Evolutionary conservation across 1,140 invertebrate genomes (phyloP).

Genomic region (Plodia interpunctella): DNA sequence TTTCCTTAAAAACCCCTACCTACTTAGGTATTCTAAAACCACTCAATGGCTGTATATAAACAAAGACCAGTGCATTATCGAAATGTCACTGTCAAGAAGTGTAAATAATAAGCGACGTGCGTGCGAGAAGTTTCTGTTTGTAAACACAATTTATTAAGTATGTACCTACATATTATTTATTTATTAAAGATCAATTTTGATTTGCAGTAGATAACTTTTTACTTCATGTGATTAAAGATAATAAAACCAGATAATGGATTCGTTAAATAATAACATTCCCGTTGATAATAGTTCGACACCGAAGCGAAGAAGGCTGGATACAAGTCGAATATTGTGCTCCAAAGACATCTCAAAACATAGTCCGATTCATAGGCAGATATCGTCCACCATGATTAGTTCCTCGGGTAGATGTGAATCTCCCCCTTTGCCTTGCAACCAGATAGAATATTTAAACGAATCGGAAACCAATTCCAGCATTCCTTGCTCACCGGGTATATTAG

Average conservation of each 20-base stretch:
- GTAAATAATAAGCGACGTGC: too few species aligned
- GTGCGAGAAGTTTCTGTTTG: too few species aligned
- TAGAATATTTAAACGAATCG: slow-evolving; percentile 55
- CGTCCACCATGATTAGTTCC: slow-evolving; percentile 12
- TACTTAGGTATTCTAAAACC: too few species aligned
- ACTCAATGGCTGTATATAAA: too few species aligned
- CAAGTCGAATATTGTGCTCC: slow-evolving; percentile 25
- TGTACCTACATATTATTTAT: too few species aligned
- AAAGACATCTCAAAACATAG: slow-evolving; percentile 30
- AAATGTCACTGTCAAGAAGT: too few species aligned
- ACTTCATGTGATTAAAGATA: too few species aligned
- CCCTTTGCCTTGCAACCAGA: slow-evolving; percentile 61
- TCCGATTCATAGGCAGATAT: slow-evolving; percentile 25
- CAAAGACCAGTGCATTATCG: too few species aligned
- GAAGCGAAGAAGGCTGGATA: slow-evolving; percentile 50
- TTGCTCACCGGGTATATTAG: slow-evolving; percentile 37
- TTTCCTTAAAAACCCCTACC: too few species aligned
- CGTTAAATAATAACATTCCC: slow-evolving; percentile 18
- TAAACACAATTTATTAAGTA: too few species aligned
- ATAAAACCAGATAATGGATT: slow-evolving; percentile 27
- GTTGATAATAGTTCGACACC: slow-evolving; percentile 43
- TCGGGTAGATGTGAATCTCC: slow-evolving; percentile 52
- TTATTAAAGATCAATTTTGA: too few species aligned
- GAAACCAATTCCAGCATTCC: slow-evolving; percentile 41
- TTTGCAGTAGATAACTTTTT: too few species aligned